Percentiles rank a stretch among this genome's conserved stretches.
phyloP scores from a whole-genome alignment of 1,140 invertebrate species.

The Hyles euphorbiae region DNA sequence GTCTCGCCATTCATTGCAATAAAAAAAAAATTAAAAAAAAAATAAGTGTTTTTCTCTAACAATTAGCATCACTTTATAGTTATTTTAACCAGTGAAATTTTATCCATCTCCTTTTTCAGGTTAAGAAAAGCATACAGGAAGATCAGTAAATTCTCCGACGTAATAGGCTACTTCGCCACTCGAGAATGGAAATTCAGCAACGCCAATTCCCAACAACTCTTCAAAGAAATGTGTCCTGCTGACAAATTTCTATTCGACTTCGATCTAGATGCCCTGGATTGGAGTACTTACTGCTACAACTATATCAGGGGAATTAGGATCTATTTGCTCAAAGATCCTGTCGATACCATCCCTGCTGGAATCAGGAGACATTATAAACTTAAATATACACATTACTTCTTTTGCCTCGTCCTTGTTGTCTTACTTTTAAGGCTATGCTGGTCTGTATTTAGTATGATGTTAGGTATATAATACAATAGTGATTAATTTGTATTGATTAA shows the following conservation, averaged over 20 bases:
- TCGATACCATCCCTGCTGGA: constrained; percentile 64
- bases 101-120: constrained; percentile 59
- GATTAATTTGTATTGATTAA: no score
- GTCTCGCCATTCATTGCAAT: no score
- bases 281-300: constrained; percentile 76
- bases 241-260: constrained; percentile 79
- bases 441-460: constrained; percentile 16
- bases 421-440: constrained; percentile 24
- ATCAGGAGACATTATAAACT: constrained; percentile 35
- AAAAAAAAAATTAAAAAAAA: no score
- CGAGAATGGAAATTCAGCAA: constrained; percentile 84
- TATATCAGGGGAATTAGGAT: constrained; percentile 77
- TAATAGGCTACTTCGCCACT: constrained; percentile 83
- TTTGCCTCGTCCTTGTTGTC: constrained; percentile 22
- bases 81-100: no score
- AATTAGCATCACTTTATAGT: no score
- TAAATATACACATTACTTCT: constrained; percentile 35
- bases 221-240: constrained; percentile 57
- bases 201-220: constrained; percentile 76
- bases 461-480: constrained; percentile 7
- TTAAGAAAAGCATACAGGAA: constrained; percentile 84
- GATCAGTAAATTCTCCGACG: constrained; percentile 82
- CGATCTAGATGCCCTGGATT: constrained; percentile 76
- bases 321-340: constrained; percentile 78
- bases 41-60: no score